Percentiles rank a stretch among this genome's conserved stretches.
Conservation (phyloP, 2,888 invertebrate species). For the Parnassius mnemosyne region DNA sequence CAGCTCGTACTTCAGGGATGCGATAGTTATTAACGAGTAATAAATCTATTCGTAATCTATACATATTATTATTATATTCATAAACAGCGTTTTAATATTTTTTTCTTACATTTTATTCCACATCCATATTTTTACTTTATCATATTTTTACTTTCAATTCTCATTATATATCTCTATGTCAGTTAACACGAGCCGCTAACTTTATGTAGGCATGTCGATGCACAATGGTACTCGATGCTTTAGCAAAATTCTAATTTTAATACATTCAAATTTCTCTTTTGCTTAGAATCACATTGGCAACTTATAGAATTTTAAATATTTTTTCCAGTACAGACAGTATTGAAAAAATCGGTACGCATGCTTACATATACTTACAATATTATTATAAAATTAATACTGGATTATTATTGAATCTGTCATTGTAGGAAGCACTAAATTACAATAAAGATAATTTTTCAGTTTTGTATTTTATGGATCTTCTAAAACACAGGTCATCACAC, state of each 20-base stretch:
- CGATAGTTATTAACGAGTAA: conserved; percentile 94
- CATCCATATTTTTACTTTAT: conserved; percentile 50
- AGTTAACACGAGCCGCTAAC: conserved; percentile 53
- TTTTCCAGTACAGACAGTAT: conserved; percentile 65
- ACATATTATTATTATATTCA: conserved; percentile 65
- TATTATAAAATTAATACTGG: conserved; percentile 17
- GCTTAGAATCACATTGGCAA: conserved; percentile 34
- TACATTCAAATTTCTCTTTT: conserved; percentile 3
- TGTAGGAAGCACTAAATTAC: conserved; percentile 8
- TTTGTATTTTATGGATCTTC: not conserved
- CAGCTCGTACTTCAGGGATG: conserved; percentile 98
- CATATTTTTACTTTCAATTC: conserved; percentile 46
- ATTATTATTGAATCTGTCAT: conserved; percentile 4
- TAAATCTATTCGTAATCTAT: conserved; percentile 78
- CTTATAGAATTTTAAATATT: conserved; percentile 52
- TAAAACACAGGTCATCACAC: not conserved
- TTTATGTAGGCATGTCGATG: conserved; percentile 67
- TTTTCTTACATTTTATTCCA: conserved; percentile 61
- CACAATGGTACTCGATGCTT: conserved; percentile 58
- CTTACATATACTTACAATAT: conserved; percentile 35
- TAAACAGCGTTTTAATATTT: conserved; percentile 62
- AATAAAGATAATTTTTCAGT: not conserved
- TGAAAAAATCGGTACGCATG: conserved; percentile 73
- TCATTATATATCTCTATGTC: conserved; percentile 43
- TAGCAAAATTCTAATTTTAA: conserved; percentile 39